Conservation (phyloP, 2,797 vertebrate genomes). For the Menidia menidia region DNA sequence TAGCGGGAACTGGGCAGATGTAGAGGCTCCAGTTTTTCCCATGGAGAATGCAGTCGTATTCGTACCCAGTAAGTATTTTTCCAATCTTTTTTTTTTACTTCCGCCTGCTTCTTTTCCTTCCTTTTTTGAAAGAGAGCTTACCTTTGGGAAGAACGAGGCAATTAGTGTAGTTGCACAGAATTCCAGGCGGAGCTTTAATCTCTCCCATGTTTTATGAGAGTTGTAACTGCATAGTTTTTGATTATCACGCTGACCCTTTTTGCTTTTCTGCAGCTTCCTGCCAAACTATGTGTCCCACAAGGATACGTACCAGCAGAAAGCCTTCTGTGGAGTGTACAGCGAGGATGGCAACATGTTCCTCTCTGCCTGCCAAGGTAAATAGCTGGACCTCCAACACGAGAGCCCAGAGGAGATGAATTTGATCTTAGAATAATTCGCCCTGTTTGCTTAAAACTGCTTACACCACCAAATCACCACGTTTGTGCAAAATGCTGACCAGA, state of each 20-base stretch:
- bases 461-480: conserved; percentile 2
- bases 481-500: not conserved
- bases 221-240: not conserved
- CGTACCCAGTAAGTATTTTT: conserved; percentile 88
- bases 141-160: not conserved
- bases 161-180: not conserved
- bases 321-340: conserved; percentile 93
- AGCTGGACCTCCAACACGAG: conserved; percentile 28
- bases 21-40: conserved; percentile 89
- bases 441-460: conserved; percentile 25
- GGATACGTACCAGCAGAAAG: conserved; percentile 92
- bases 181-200: not conserved
- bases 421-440: conserved; percentile 20
- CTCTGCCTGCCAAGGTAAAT: conserved; percentile 93
- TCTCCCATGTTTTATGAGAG: not conserved
- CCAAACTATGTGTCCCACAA: conserved; percentile 89
- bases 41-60: conserved; percentile 90
- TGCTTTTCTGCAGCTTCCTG: conserved; percentile 86
- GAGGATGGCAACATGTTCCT: conserved; percentile 90
- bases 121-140: not conserved
- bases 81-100: not conserved
- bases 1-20: conserved; percentile 91
- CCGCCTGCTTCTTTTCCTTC: not conserved
- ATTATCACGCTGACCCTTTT: conserved; percentile 25
- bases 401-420: conserved; percentile 35